Evolutionary conservation across 2,797 vertebrate genomes (phyloP).

Genomic region (Rhinatrema bivittatum): DNA sequence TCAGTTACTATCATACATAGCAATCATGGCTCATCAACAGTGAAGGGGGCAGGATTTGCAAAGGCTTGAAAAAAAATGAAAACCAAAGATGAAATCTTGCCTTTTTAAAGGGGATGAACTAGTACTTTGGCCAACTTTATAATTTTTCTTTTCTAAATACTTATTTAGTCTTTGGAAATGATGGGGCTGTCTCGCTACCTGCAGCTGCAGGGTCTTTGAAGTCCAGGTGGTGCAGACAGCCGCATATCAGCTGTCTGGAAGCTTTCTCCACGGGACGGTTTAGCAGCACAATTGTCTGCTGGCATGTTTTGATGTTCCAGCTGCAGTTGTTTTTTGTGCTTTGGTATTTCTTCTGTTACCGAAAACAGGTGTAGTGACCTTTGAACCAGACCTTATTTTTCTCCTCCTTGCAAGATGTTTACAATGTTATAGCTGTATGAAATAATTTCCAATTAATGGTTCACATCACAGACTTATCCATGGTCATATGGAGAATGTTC

Average conservation of each 20-base stretch:
- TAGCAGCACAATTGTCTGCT: slow-evolving; percentile 7
- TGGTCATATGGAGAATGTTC: too few species aligned
- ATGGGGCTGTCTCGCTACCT: slow-evolving; percentile 18
- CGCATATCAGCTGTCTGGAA: slow-evolving; percentile 26
- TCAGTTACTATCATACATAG: neutral
- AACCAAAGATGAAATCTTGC: slow-evolving; percentile 7
- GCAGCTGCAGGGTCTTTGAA: slow-evolving; percentile 41
- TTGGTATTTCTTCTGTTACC: too few species aligned
- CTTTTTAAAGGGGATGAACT: neutral
- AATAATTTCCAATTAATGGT: too few species aligned
- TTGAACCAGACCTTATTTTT: too few species aligned
- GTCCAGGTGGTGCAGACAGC: slow-evolving; percentile 21
- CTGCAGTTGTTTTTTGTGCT: slow-evolving; percentile 6
- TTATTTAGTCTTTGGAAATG: slow-evolving; percentile 25
- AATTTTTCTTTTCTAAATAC: slow-evolving; percentile 19
- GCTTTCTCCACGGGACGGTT: slow-evolving; percentile 11
- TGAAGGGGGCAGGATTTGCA: slow-evolving; percentile 2
- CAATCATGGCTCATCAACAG: neutral
- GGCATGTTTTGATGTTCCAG: slow-evolving; percentile 30
- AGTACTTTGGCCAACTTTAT: slow-evolving; percentile 13
- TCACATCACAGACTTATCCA: too few species aligned
- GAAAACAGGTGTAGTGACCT: neutral
- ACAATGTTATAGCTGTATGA: too few species aligned
- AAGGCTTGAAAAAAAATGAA: neutral
- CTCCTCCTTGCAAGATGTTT: too few species aligned